A percentile compares a stretch with the other conserved stretches of the same genome.
These are phyloP conservation scores for Galerucella pusilla DNA, from an alignment of 2,888 invertebrate species.

Conservation along the genomic window DNA sequence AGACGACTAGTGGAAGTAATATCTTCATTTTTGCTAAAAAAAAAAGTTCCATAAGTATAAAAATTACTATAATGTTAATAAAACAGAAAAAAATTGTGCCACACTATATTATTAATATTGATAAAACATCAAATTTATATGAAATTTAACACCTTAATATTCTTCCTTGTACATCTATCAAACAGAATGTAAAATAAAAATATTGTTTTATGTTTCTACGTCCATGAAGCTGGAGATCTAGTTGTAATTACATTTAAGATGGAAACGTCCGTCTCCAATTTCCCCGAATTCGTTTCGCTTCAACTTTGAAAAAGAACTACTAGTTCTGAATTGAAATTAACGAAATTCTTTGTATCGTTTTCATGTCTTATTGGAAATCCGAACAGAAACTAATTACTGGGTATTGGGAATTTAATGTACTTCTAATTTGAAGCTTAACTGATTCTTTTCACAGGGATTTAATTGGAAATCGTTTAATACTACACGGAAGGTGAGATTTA, in stretches of 20 bases:
- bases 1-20: conserved; percentile 92
- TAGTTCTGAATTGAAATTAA: background rate
- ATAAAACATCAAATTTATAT: no score
- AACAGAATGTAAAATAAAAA: no score
- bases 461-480: background rate
- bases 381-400: background rate
- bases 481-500: background rate
- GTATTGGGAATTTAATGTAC: background rate
- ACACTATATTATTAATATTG: no score
- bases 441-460: background rate
- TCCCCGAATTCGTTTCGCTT: background rate
- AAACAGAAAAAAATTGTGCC: no score
- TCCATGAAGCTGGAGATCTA: background rate
- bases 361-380: background rate
- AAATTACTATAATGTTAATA: background rate
- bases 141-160: no score
- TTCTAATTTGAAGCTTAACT: background rate
- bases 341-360: background rate
- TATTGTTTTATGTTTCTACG: background rate
- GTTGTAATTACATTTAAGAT: background rate
- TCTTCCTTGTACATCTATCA: no score
- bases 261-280: background rate
- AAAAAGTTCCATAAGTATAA: conserved; percentile 6
- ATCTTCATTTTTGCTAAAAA: conserved; percentile 92
- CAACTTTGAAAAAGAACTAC: background rate